Conservation (phyloP, 2,888 invertebrate genomes). For the Apodemia hepburni region DNA sequence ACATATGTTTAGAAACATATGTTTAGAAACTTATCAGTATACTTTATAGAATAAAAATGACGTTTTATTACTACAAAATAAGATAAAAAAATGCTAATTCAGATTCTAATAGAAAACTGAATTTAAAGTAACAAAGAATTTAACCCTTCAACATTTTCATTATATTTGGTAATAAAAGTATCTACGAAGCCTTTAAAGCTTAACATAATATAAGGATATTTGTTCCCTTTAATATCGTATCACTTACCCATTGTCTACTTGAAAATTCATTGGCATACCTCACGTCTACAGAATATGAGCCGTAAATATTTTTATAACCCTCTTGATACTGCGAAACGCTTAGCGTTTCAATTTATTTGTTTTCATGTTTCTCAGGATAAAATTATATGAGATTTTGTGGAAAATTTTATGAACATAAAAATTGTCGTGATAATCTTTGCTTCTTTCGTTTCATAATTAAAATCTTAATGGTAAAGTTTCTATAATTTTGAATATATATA, state of each 20-base stretch:
- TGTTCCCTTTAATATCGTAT: conserved; percentile 1
- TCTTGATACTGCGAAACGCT: conserved; percentile 8
- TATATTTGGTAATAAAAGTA: not conserved
- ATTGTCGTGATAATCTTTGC: not conserved
- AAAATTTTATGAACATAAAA: not conserved
- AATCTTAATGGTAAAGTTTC: not conserved
- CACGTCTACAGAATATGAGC: conserved; percentile 24
- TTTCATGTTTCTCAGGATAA: not conserved
- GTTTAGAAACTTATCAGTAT: too few species aligned
- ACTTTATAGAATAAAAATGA: too few species aligned
- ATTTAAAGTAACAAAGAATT: too few species aligned
- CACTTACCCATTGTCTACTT: conserved; percentile 11
- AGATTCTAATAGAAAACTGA: too few species aligned
- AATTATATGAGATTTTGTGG: not conserved
- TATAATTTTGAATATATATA: too few species aligned
- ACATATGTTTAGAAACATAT: too few species aligned
- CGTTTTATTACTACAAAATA: too few species aligned
- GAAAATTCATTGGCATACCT: conserved; percentile 5
- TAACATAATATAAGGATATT: not conserved
- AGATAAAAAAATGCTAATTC: too few species aligned
- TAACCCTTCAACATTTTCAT: too few species aligned
- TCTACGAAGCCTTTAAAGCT: not conserved
- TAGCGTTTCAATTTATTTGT: conserved; percentile 10
- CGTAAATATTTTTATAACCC: conserved; percentile 34
- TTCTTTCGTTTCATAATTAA: not conserved